These are phyloP conservation scores for Felis chaus DNA, from an alignment of 2,113 vertebrate genomes.

Conservation along the genomic window DNA sequence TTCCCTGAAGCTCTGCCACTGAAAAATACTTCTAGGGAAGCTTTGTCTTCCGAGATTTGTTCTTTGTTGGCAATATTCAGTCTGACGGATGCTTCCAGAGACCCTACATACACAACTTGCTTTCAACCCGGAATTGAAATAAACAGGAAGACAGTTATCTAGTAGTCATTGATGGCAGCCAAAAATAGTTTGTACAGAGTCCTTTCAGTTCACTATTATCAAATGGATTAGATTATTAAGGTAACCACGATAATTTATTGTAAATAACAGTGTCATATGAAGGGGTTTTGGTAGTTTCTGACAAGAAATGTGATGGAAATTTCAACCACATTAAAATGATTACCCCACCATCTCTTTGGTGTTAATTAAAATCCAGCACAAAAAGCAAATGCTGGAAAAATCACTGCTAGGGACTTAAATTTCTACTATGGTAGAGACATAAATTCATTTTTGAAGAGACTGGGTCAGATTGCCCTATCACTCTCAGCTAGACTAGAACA, in stretches of 20 bases:
- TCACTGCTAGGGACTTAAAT: not conserved
- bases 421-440: not conserved
- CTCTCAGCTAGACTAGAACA: not conserved
- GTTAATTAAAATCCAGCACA: conserved; percentile 39
- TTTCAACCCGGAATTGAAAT: conserved; percentile 25
- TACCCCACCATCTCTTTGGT: not conserved
- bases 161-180: conserved; percentile 4
- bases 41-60: not conserved
- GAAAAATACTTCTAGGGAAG: not conserved
- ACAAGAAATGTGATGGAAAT: not conserved
- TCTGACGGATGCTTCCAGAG: not conserved
- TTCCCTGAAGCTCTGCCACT: not conserved
- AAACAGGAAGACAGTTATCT: conserved; percentile 56
- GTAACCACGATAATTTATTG: conserved; percentile 14
- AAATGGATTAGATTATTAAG: conserved; percentile 20
- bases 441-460: conserved; percentile 33
- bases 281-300: conserved; percentile 1
- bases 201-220: not conserved
- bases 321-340: conserved; percentile 31
- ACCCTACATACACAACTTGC: not conserved
- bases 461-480: not conserved
- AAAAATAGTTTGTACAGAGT: conserved; percentile 41
- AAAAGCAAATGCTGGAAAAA: conserved; percentile 34
- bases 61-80: not conserved
- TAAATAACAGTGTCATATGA: not conserved